Base-by-base conservation (phyloP, 2,888 invertebrate genomes). In the Lithophane ornitopus region DNA sequence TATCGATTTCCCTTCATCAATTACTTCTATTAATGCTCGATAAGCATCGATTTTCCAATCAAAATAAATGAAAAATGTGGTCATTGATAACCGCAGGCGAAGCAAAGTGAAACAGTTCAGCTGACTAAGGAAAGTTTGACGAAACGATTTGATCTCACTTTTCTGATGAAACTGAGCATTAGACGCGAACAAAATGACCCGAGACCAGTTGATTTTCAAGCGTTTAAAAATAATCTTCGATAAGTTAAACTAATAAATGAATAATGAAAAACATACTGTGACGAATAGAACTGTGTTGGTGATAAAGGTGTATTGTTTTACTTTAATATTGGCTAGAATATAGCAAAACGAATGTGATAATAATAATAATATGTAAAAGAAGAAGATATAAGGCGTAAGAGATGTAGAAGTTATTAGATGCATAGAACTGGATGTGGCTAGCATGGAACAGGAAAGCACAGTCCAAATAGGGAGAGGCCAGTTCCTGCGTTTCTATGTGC, bases 61-160 rank as follows among this genome's bases (percentile, higher is more conserved):
- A 65, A 54, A 76, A 70, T 39, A 58, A 79, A 87, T 85, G 76
- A 84, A 84, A 83, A 88, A 79, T 73, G 85, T 76, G 87, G 86
- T 82, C 62, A 63, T 56, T 54, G 59, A 52, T 59, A 77, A 87
- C 88, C 86, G 78, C 89, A 86, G 71, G 72, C 49, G 61, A 67
- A 61, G 34, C 52, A 70, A 84, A 81, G 81, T 84, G 85, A 88
- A 85, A 89, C 85, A 87, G 73, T 70, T 65, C 76, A 80, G 56
- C 70, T 76, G 80, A 39, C 74, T 66, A 75, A 85, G 85, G 90
- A 91, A 91, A 91, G 90, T 91, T 83, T 87, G 75, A 88, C 87
- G 79, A 87, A 89, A 83, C 83, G 75, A 89, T 89, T 85, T 82
- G 78, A 79, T 90, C 88, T 90, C 90, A 87, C 88, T 90, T 90